Base-by-base conservation (phyloP, 2,797 vertebrate genomes). In the Acanthis flammea region DNA sequence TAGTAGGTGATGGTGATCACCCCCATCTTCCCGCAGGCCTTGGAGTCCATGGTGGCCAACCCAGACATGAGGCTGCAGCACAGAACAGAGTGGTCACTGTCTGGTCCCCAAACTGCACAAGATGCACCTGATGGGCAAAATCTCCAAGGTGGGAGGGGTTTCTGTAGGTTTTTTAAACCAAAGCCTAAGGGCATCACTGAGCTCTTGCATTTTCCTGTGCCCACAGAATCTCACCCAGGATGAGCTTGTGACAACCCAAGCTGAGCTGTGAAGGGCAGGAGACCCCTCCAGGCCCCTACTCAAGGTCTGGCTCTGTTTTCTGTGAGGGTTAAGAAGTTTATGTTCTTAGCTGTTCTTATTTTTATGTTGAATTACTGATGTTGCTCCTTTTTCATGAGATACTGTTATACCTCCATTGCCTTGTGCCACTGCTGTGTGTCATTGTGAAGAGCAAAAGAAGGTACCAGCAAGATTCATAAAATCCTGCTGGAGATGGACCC, bases 1-100 rank as follows among this genome's bases (percentile, higher is more conserved):
- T 99, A 99, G 92, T 99, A 99, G 27, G 99, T 99, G 94, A 99
- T 98, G 7, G 98, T 99, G 82, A 99, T 98, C 60, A 99, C 89
- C 4, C 99, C 99, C 98, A 99, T 98, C 77, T 98, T 97, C 68
- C 98, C 98, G 0, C 98, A 99, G 23, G 98, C 98, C 79, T 97
- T 98, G 8, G 98, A 98, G 97, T 99, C 99, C 98, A 99, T 98
- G 7, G 98, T 99, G 15, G 99, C 99, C 92, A 99, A 92, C 6
- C 99, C 98, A 0, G 99, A 99, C 98, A 99, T 99, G 80, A 99
- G 97, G 97, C 99, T 99, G 94, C 24, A 65, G 86, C 27, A 65
- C 66, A 66, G 87, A 78, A 93, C 35, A 33, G 8, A 8, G 14
- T 4, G n/a, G n/a, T 91, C 54, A 67, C 27, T 7, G 2, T 17